Conservation (phyloP, 2,797 vertebrate genomes). For the Neosalanx taihuensis region DNA sequence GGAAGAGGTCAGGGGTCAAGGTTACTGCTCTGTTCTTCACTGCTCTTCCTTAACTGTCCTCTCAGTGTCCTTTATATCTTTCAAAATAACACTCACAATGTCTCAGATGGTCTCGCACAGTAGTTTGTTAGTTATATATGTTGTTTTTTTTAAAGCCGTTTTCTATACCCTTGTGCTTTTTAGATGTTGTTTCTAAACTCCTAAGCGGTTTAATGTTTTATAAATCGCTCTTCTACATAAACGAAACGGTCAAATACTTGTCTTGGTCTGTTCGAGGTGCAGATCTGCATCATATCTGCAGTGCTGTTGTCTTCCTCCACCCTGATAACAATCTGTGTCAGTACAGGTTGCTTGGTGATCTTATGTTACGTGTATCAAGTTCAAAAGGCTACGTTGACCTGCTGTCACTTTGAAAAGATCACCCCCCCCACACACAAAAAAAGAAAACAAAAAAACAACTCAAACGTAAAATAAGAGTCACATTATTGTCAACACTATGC, state of each 20-base stretch:
- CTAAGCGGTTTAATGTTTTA: too few species aligned
- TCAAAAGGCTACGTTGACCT: constrained; percentile 36
- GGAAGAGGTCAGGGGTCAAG: constrained; percentile 91
- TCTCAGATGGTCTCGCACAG: neutral
- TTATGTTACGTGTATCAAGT: constrained; percentile 49
- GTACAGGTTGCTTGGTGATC: constrained; percentile 6
- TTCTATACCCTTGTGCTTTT: too few species aligned
- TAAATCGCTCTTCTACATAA: too few species aligned
- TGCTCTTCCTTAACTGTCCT: too few species aligned
- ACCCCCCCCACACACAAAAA: too few species aligned
- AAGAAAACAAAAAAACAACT: constrained; percentile 23
- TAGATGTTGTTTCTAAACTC: too few species aligned
- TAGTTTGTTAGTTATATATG: neutral
- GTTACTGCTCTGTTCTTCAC: constrained; percentile 73
- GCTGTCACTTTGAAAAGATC: constrained; percentile 36
- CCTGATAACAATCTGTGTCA: constrained; percentile 4
- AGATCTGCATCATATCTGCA: neutral
- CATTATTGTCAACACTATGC: neutral
- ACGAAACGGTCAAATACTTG: too few species aligned
- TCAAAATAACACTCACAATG: neutral
- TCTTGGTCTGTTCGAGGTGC: neutral
- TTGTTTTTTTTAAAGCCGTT: neutral
- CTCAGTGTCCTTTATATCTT: neutral
- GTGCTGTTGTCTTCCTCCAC: neutral
- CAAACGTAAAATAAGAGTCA: constrained; percentile 1